Conservation (phyloP, 2,797 vertebrate genomes). For the Siniperca undulata region DNA sequence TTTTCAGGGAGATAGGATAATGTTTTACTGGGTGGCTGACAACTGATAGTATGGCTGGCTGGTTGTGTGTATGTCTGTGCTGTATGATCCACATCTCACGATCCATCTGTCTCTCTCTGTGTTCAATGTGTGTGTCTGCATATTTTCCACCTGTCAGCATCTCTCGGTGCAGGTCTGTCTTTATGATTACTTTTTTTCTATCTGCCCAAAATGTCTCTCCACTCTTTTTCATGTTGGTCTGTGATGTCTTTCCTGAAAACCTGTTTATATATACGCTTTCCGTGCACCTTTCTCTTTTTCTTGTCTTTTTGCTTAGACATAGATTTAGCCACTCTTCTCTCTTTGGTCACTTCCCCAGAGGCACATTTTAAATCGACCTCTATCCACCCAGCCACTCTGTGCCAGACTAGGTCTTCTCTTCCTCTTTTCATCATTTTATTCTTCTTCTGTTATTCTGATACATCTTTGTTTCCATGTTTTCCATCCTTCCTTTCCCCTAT, state of each 20-base stretch:
- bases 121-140: slow-evolving; percentile 44
- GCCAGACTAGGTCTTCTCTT: slow-evolving; percentile 32
- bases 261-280: slow-evolving; percentile 27
- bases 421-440: not conserved
- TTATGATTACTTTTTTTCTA: slow-evolving; percentile 30
- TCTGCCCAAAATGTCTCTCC: slow-evolving; percentile 12
- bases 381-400: slow-evolving; percentile 33
- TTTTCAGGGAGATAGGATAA: slow-evolving; percentile 68
- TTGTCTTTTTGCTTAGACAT: slow-evolving; percentile 31
- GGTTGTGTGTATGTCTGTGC: slow-evolving; percentile 30
- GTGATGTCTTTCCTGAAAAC: slow-evolving; percentile 35
- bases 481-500: slow-evolving; percentile 12
- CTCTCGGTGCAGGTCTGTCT: slow-evolving; percentile 25
- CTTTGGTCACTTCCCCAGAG: slow-evolving; percentile 51
- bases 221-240: slow-evolving; percentile 32
- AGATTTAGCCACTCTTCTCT: slow-evolving; percentile 45
- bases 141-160: slow-evolving; percentile 49
- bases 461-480: slow-evolving; percentile 22
- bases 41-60: slow-evolving; percentile 53
- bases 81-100: slow-evolving; percentile 32
- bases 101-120: slow-evolving; percentile 26
- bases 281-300: slow-evolving; percentile 6
- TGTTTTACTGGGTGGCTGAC: slow-evolving; percentile 67
- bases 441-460: not conserved
- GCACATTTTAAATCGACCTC: slow-evolving; percentile 31